Evolutionary conservation across 1,140 invertebrate species (phyloP), one percentile per base, ranked within the genome.

Genomic region (Papilio machaon): DNA sequence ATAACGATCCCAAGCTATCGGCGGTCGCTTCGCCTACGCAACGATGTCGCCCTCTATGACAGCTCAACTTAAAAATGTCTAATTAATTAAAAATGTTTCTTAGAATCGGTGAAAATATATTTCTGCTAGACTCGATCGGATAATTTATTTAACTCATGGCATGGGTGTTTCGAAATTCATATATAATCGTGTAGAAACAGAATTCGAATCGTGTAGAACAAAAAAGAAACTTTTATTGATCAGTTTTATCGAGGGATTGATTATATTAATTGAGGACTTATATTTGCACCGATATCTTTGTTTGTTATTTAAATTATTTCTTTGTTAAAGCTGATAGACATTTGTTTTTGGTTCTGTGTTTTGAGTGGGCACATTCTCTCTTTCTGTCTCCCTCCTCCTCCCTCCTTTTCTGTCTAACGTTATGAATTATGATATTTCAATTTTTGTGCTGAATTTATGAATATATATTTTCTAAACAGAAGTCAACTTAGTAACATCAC

Each of bases 1-100:
- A 92, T 92, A 91, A 88, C 74, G 83, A 94, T 92, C 91, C 79
- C 52, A 84, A 85, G 80, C 79, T 82, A 85, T 83, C 82, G 81
- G 82, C 75, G 79, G 82, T 83, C 82, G 52, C 5, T 15, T 74
- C 52, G 82, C 78, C 85, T 85, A 81, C 85, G 84, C 81, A 87
- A 84, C 77, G 82, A 38, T 70, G 79, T 82, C 82, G 82, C 73
- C 83, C 78, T 80, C 79, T 82, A 84, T 82, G 73, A 75, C 83
- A 82, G 83, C 82, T 82, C 81, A 84, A 54, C 46, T 47, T 67
- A n/a, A 70, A 83, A 83, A 84, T 82, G 54, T 52, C 79, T 82
- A 83, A 86, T 86, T 86, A 88, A 88, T 85, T 88, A 78, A 60
- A 54, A 47, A 80, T 79, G 73, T 82, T 86, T 88, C 84, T 85